phyloP scores from a whole-genome alignment of 92 coral and sea anemone genomes.

The Actinostola sp. region DNA sequence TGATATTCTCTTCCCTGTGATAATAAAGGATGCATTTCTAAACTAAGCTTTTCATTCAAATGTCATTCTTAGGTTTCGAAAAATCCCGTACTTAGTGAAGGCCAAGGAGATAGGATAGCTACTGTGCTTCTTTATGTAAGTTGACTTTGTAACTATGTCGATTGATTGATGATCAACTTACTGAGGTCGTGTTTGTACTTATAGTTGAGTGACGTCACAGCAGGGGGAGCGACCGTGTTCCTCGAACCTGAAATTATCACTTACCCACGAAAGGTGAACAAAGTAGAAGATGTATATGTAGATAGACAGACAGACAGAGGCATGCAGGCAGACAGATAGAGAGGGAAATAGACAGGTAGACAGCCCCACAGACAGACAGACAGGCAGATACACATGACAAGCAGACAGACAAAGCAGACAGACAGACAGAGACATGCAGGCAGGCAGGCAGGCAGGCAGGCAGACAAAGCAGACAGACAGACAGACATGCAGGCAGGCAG shows the following conservation, averaged over 20 bases:
- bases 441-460: neutral
- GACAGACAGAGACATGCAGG: no score
- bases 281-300: neutral
- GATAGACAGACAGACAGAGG: neutral
- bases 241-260: conserved; percentile 24
- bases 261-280: conserved; percentile 22
- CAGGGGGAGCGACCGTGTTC: conserved; percentile 47
- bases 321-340: no score
- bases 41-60: neutral
- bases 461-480: neutral
- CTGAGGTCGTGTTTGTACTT: neutral
- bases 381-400: neutral
- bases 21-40: no score
- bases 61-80: neutral
- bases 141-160: neutral
- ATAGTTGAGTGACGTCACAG: conserved; percentile 46
- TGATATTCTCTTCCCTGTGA: no score
- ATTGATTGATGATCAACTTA: neutral
- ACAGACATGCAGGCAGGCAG: no score
- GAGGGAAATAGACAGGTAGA: no score
- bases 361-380: no score
- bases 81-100: conserved; percentile 11
- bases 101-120: conserved; percentile 80
- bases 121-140: conserved; percentile 88
- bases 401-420: no score